Base-by-base conservation (phyloP, 2,797 vertebrate genomes). In the Takifugu rubripes region DNA sequence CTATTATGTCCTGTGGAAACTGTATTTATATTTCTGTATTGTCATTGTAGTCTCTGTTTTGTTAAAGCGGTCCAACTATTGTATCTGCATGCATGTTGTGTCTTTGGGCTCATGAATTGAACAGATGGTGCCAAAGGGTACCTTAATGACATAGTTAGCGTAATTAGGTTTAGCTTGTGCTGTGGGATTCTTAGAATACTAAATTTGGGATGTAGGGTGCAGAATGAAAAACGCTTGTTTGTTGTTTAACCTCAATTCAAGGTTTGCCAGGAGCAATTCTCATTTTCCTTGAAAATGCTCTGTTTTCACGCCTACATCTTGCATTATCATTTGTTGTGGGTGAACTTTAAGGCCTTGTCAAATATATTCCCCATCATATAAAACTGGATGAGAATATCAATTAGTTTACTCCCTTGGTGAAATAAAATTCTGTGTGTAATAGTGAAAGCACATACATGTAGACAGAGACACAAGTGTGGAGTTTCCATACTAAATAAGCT, bases 41-140 rank as follows among this genome's bases (percentile, higher is more conserved):
- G 69, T n/a, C 25, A 40, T 40, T 76, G 73, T 83, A 69, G 56
- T 72, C 49, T 10, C 47, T 10, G 14, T 44, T 80, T 64, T 69
- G 70, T 76, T 40, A 40, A 40, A 14, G 36, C 36, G 1, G 36
- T 14, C 3, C 36, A 40, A 1, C 14, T 40, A 40, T 40, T 40
- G 10, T 10, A 40, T 40, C 36, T 40, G 36, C 5, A 21, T 10
- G 44, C 0, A 14, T 21, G 25, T 56, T 70, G 36, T 64, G 66
- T 6, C 21, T 0, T 25, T 60, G 58, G 64, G 56, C 64, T 48
- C 59, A 51, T 68, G 54, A 68, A 70, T 62, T 56, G 71, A 84
- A 83, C 81, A 86, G 80, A 85, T 85, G 84, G 79, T 77, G 75
- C 66, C 77, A 68, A 64, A 84, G 84, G 82, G 70, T 80, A 82